Evolutionary conservation across 2,888 invertebrate genomes (phyloP), one percentile per base, ranked within the genome.

Genomic region (Ormia ochracea): DNA sequence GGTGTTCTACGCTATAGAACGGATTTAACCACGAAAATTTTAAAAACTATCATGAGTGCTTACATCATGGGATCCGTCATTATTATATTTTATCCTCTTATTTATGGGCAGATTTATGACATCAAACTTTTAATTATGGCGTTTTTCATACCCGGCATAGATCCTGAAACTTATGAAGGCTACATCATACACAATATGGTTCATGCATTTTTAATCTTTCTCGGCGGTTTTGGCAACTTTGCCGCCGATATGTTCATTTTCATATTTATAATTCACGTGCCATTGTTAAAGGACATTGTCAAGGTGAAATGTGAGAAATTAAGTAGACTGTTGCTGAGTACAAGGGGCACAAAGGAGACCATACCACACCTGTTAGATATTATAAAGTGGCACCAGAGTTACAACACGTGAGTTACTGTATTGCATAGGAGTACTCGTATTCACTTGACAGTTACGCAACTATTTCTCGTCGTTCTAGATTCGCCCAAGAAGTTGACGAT

Each of bases 211-310:
- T 63, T 82, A 0, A 14, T 85, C 0, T 1, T 7, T 3, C 66
- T 86, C 26, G 86, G 85, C 0, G 81, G 70, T 0, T 84, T 87
- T 54, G 87, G 86, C 0, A 86, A 87, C 17, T 87, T 84, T 61
- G 83, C 83, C 0, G 83, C 79, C 0, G 86, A 86, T 21, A 85
- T 86, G 85, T 85, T 81, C 17, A 59, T 86, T 4, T 86, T 87
- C 31, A n/a, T 83, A 0, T 84, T 82, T 3, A 80, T 85, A 9
- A 45, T 75, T 5, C 84, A 86, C 52, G 77, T 87, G 3, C 84
- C 86, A 0, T 41, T 87, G 4, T 56, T 84, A 1, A 87, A 83
- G 65, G 84, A 86, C 28, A 81, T 86, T 10, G 82, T 87, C 0
- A 82, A 61, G 3, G 56, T 78, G 0, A 86, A 87, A 58, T 70